phyloP scores from a whole-genome alignment of 2,113 vertebrate genomes.

The Amphilophus citrinellus region DNA sequence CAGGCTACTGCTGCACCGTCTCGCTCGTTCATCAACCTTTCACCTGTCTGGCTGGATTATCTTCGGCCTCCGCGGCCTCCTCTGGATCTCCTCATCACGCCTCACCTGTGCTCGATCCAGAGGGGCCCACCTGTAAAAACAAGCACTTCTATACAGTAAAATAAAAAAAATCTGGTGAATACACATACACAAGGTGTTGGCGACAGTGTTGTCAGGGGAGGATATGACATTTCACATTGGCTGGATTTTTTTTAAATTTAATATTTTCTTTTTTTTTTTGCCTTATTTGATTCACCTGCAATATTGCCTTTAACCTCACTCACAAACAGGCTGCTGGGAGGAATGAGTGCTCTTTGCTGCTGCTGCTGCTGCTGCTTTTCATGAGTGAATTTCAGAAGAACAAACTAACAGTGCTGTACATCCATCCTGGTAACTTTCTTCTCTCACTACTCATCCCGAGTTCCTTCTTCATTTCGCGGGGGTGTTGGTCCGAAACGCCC shows the following conservation, averaged over 20 bases:
- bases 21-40: constrained; percentile 8
- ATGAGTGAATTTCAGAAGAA: constrained; percentile 34
- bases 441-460: not conserved
- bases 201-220: constrained; percentile 1
- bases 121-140: not conserved
- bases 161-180: not conserved
- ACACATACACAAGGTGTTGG: not conserved
- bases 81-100: constrained; percentile 16
- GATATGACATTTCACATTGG: constrained; percentile 31
- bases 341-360: constrained; percentile 37
- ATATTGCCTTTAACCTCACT: constrained; percentile 78
- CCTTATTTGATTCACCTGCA: constrained; percentile 78
- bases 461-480: constrained; percentile 42
- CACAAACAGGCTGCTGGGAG: constrained; percentile 36
- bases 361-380: constrained; percentile 43
- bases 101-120: constrained; percentile 15
- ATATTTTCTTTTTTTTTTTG: constrained; percentile 53
- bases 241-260: constrained; percentile 38
- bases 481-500: constrained; percentile 19
- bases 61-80: not conserved
- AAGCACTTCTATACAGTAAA: constrained; percentile 7
- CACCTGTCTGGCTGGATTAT: constrained; percentile 20
- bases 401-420: constrained; percentile 29
- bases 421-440: constrained; percentile 23
- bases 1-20: constrained; percentile 20